Conservation (phyloP, 1,140 invertebrate species). For the Daktulosphaira vitifoliae region DNA sequence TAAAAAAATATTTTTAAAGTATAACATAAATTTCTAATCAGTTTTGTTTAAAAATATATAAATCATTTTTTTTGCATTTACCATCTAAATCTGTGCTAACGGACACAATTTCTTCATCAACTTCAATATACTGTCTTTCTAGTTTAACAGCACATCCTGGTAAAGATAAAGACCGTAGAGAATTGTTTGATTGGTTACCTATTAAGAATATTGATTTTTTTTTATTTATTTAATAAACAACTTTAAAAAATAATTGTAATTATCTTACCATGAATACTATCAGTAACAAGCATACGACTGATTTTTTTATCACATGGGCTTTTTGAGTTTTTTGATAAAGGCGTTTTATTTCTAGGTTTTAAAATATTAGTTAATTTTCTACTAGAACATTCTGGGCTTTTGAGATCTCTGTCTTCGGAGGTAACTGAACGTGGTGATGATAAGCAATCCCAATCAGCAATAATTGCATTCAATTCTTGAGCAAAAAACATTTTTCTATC, state of each 20-base stretch:
- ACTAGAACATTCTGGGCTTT: conserved; percentile 4
- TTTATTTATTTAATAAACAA: neutral
- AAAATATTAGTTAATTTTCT: conserved; percentile 22
- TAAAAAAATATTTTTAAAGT: neutral
- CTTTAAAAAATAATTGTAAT: too few species aligned
- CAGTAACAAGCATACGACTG: conserved; percentile 15
- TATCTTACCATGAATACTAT: conserved; percentile 21
- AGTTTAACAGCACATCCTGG: conserved; percentile 48
- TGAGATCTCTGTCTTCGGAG: conserved; percentile 35
- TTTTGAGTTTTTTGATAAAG: conserved; percentile 20
- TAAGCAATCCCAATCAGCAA: conserved; percentile 35
- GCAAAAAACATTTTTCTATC: conserved; percentile 31
- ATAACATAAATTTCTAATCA: neutral
- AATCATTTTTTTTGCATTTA: conserved; percentile 37
- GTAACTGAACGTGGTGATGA: conserved; percentile 34
- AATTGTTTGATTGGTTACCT: conserved; percentile 17
- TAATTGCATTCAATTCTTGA: conserved; percentile 35
- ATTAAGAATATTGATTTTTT: neutral
- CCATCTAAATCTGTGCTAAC: conserved; percentile 56
- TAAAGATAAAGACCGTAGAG: conserved; percentile 18
- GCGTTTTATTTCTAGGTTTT: conserved; percentile 32
- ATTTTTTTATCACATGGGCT: conserved; percentile 29
- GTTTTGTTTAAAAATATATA: neutral
- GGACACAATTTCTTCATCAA: conserved; percentile 54
- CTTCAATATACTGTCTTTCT: conserved; percentile 50